Base-by-base conservation (phyloP, 2,888 invertebrate species). In the Hirtodrosophila trivittata region DNA sequence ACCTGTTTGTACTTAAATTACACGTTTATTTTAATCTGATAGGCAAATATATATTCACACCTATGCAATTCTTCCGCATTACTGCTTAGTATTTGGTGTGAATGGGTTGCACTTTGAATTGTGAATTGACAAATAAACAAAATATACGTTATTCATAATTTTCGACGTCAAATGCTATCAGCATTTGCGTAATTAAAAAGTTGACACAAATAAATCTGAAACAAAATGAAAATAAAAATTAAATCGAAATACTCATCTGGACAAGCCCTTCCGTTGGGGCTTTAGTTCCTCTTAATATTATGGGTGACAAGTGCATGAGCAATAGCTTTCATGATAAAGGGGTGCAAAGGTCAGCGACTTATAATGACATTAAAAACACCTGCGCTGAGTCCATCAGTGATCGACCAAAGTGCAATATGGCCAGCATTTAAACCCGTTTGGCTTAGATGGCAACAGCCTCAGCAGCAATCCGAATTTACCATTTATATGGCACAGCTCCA, bases 91-190 rank as follows among this genome's bases (percentile, higher is more conserved):
- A 39, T 25, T 33, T 25, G 1, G 16, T 38, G 30, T 12, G 16
- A 12, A 9, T 32, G 26, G 35, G 0, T 18, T 59, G 51, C 10
- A 59, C 72, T 54, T 71, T 50, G 45, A 35, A 46, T 39, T 65
- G 56, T 39, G 25, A 35, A 4, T 33, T 26, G 10, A 8, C 38
- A 28, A 39, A 10, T 25, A 52, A 60, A 50, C 10, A 54, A 59
- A 51, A 41, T 60, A 45, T 41, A 25, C 47, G 26, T 13, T 37
- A 25, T 59, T 35, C 37, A 66, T 43, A 35, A 33, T 43, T 66
- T 62, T 70, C 42, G 18, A 67, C 65, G 57, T 62, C 72, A 68
- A 51, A 35, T 45, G 28, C 21, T 62, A 57, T 62, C 62, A 38
- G 32, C n/a, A 52, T 56, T 68, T 69, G 58, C 47, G 65, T 56